Base-by-base conservation (phyloP, 2,797 vertebrate genomes). In the Atherinosoma microstoma region DNA sequence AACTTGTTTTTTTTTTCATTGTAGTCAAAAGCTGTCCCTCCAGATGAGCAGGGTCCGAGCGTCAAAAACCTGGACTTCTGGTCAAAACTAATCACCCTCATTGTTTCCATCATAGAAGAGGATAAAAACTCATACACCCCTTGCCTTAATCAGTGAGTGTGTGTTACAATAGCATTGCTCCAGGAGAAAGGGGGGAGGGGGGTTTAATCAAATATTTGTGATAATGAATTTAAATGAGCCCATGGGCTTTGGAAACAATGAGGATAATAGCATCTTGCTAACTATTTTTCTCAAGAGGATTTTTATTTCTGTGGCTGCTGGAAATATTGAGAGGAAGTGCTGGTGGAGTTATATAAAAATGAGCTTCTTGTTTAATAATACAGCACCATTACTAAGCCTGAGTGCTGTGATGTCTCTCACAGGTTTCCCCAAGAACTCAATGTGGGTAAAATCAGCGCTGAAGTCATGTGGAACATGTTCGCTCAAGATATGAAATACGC, bases 391-490 rank as follows among this genome's bases (percentile, higher is more conserved):
- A 56, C 65, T 80, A 74, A 75, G 30, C 24, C 51, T 64, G 64
- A 80, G 12, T 29, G 16, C 78, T 86, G 66, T 58, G 6, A 57
- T 76, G 32, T 76, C 70, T 76, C 70, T 58, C 12, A 3, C 54
- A 95, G 95, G 92, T 95, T 95, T 80, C 95, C 95, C 40, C 95
- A 95, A 86, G 98, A 99, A 88, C 94, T 99, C 77, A 96, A 96
- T 66, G 97, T 99, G 84, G 98, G 98, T 45, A 98, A 97, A 94
- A 97, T 99, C 90, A 99, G 98, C 0, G 97, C 98, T 0, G 98
- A 99, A 82, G 98, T 99, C 78, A 99, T 99, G 97, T 99, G 98
- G 98, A 97, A 95, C 78, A 96, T 98, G 89, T 99, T 99, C 91
- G 96, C 98, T 78, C 98, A 99, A 94, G 98, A 99, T 85, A 99